Evolutionary conservation across 2,797 vertebrate genomes (phyloP).

Genomic region (Pelodytes ibericus): DNA sequence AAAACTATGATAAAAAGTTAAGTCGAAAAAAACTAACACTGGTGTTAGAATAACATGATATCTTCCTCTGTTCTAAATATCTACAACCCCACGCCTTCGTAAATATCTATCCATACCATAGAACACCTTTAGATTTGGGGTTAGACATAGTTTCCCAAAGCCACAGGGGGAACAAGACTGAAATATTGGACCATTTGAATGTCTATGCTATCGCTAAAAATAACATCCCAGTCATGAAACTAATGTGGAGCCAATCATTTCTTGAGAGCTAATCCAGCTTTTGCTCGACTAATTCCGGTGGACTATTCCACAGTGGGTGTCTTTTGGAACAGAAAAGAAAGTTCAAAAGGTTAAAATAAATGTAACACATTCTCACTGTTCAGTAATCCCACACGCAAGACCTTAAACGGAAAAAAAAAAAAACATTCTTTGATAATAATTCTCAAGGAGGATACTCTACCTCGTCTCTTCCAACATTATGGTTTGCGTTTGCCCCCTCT

Average conservation of each 20-base stretch:
- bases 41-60: no score
- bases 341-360: slow-evolving; percentile 56
- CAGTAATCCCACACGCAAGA: slow-evolving; percentile 45
- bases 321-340: slow-evolving; percentile 33
- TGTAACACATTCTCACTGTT: slow-evolving; percentile 45
- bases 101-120: slow-evolving; percentile 33
- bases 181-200: slow-evolving; percentile 37
- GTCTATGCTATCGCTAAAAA: slow-evolving; percentile 38
- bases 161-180: slow-evolving; percentile 38
- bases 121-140: slow-evolving; percentile 24
- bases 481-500: slow-evolving; percentile 42
- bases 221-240: slow-evolving; percentile 32
- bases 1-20: no score
- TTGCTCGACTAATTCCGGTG: slow-evolving; percentile 45
- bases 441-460: slow-evolving; percentile 8
- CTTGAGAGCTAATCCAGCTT: slow-evolving; percentile 32
- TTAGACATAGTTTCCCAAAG: slow-evolving; percentile 40
- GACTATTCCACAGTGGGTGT: slow-evolving; percentile 46
- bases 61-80: neutral
- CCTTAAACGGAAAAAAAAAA: slow-evolving; percentile 19
- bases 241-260: slow-evolving; percentile 22
- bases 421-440: slow-evolving; percentile 20
- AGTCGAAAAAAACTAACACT: no score
- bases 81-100: neutral
- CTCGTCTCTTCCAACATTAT: no score